Evolutionary conservation across 2,888 invertebrate species (phyloP), one percentile per base, ranked within the genome.

Genomic region (Pterobdella sp.): DNA sequence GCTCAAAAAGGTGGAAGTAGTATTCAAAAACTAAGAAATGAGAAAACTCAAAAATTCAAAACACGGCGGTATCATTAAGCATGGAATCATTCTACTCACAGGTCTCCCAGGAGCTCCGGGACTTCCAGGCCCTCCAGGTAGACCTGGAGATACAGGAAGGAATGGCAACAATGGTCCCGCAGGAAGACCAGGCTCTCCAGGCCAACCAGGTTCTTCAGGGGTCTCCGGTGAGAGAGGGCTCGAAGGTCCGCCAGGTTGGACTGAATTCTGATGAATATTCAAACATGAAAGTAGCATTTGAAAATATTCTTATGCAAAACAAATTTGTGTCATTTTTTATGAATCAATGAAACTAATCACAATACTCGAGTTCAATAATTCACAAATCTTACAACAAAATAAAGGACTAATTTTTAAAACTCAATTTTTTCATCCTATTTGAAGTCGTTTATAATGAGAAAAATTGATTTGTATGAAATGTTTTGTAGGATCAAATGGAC

Each of bases 121-220:
- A 36, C 29, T 34, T 29, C 26, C 29, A 66, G 72, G 77, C 49
- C n/a, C 56, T 34, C 60, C 72, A 52, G 74, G 77, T 56, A 36
- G 68, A 32, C 32, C 34, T 26, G 68, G 70, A 35, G 34, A 18
- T 34, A 49, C 32, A 36, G 73, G 77, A 7, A 32, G 22, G 0
- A 32, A 36, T 31, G 77, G 77, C 26, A 66, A 49, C 1, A 22
- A 72, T 31, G 77, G 77, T 22, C 3, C 42, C 31, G 56, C 63
- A 3, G 74, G 74, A 14, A 56, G n/a, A 36, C 1, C 26, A 4
- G 74, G 75, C 10, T 26, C 71, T 22, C 1, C 29, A 7, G 75
- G 74, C 32, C 78, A 69, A 60, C 64, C 67, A 32, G 75, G 75
- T 63, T 22, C 67, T 42, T 60, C 49, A 37, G 75, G 75, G 64